These are phyloP conservation scores for Phalera bucephala DNA, from an alignment of 2,888 invertebrate species.

Conservation along the genomic window DNA sequence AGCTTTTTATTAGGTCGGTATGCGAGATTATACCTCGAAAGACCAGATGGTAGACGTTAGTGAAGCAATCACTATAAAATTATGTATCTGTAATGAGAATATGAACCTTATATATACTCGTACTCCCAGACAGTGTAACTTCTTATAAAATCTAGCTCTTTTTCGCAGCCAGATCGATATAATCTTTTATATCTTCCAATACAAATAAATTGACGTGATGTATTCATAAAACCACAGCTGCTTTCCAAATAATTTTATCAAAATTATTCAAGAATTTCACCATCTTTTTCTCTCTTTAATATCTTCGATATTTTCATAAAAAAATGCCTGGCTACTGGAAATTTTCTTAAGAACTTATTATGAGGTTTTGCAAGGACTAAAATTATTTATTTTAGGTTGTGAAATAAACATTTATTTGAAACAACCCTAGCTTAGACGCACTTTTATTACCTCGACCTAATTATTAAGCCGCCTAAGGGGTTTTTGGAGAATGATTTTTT, in stretches of 20 bases:
- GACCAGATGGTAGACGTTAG: no score
- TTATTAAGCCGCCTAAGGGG: slow-evolving; percentile 46
- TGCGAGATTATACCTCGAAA: no score
- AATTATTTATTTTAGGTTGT: slow-evolving; percentile 3
- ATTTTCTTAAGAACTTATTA: not conserved
- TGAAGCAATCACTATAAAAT: no score
- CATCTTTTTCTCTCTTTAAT: not conserved
- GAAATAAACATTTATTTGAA: slow-evolving; percentile 14
- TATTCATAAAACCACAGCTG: not conserved
- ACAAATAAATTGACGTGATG: no score
- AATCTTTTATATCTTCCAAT: no score
- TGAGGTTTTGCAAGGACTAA: not conserved
- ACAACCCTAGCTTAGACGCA: slow-evolving; percentile 39
- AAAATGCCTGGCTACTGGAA: not conserved
- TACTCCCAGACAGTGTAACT: no score
- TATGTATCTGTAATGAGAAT: no score
- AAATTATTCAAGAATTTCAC: not conserved
- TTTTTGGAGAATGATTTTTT: slow-evolving; percentile 50
- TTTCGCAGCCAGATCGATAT: no score
- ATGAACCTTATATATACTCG: no score
- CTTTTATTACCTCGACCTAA: slow-evolving; percentile 56
- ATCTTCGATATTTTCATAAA: not conserved
- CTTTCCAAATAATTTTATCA: not conserved
- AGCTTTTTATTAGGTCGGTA: no score
- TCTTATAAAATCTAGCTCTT: no score